Percentiles rank a stretch among this genome's conserved stretches.
Conservation (phyloP, 2,113 vertebrate species). For the Dolichallabes microphthalmus region DNA sequence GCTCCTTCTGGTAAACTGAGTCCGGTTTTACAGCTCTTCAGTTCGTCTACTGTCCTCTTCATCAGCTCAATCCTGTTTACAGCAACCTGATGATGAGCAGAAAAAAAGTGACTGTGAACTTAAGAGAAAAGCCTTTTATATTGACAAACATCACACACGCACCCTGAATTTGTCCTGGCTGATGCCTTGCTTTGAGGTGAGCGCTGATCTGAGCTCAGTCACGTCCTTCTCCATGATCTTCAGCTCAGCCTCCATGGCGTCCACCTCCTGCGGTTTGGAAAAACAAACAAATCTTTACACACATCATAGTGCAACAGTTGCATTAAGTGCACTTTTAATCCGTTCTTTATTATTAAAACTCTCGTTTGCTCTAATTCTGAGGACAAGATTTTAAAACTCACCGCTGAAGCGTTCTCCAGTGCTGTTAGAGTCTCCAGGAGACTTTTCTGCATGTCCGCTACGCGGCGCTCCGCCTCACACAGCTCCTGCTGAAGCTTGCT, state of each 20-base stretch:
- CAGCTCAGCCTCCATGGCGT: conserved; percentile 83
- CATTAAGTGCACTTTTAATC: background rate
- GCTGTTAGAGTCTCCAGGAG: conserved; percentile 78
- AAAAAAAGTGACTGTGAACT: background rate
- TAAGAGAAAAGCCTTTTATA: background rate
- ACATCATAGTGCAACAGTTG: background rate
- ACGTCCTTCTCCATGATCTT: conserved; percentile 81
- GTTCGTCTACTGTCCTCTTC: conserved; percentile 77
- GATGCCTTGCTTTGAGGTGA: conserved; percentile 81
- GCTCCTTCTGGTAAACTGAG: conserved; percentile 76
- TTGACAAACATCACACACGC: conserved; percentile 38
- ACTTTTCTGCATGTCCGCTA: conserved; percentile 75
- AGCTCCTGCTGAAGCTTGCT: conserved; percentile 69
- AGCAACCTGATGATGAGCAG: conserved; percentile 67
- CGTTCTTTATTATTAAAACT: background rate
- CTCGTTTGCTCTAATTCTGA: background rate
- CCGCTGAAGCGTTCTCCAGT: conserved; percentile 79
- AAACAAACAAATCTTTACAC: background rate
- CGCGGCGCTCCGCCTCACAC: conserved; percentile 67
- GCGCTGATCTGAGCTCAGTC: conserved; percentile 76
- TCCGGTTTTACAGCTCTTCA: conserved; percentile 77
- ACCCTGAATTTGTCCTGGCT: conserved; percentile 78
- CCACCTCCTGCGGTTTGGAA: conserved; percentile 77
- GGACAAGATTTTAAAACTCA: conserved; percentile 67
- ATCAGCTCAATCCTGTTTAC: conserved; percentile 78